Base-by-base conservation (phyloP, 2,113 vertebrate species). In the Falco punctatus region DNA sequence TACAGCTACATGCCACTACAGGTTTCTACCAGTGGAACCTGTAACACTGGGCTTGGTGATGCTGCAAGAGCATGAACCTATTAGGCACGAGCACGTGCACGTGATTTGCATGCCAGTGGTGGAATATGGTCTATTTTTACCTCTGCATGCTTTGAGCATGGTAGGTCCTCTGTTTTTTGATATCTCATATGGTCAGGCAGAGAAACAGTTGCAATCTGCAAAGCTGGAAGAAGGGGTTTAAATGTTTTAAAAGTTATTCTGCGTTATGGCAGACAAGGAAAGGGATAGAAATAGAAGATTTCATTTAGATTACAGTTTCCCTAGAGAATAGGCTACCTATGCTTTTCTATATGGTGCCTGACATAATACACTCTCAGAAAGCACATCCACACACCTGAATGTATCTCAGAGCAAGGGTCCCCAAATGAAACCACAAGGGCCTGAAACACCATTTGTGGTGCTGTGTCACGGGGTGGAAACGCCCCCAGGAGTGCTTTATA, bases 281-380 rank as follows among this genome's bases (percentile, higher is more conserved):
- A 88, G 16, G 38, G 52, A 35, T 13, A 81, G 18, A 55, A 70
- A 83, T 30, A 71, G 61, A 67, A 77, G 92, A 88, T 82, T 95
- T 85, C 40, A 91, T 96, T 96, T 94, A 88, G 81, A 91, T 96
- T 86, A 22, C 11, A 20, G 14, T 70, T 80, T 51, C 84, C 24
- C 66, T 49, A 19, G 87, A 87, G 92, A 87, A 52, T 30, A 40
- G 44, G 33, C 30, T 85, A 84, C 57, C 69, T 94, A 52, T 90
- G 61, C 62, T 30, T 65, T 81, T 85, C 55, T 87, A 0, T 24
- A 9, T 40, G 57, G 30, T 30, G 27, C 33, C 54, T 91, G 58
- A 69, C 52, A 61, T 52, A 89, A 95, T 38, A 17, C 40, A 35
- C 48, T 32, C 30, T 64, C 44, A 81, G 81, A 91, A 95, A 85